A percentile compares a stretch with the other conserved stretches of the same genome.
These are phyloP conservation scores for Halichoeres trimaculatus DNA, from an alignment of 2,113 vertebrate genomes.

Conservation along the genomic window DNA sequence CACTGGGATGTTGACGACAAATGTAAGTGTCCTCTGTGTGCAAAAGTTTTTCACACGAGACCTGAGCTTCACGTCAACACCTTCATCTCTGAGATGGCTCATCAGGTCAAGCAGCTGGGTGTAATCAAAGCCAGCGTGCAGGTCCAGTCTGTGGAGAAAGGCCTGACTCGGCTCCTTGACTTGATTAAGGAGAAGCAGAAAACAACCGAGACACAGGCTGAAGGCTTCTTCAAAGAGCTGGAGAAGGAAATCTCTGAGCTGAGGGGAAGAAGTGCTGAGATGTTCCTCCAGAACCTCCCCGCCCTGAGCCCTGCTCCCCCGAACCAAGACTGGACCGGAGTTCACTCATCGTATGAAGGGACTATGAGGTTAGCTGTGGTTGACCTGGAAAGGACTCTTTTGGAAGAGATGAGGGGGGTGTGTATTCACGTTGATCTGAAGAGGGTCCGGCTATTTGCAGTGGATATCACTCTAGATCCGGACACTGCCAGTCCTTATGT, in stretches of 20 bases:
- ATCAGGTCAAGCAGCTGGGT: background rate
- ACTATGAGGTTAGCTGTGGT: background rate
- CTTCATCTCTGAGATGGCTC: background rate
- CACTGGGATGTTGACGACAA: background rate
- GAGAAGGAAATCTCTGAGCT: background rate
- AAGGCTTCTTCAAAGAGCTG: constrained; percentile 1
- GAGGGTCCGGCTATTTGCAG: background rate
- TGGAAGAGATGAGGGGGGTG: background rate
- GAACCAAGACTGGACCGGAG: background rate
- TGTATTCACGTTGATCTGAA: background rate
- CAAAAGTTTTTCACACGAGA: background rate
- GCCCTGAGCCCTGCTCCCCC: background rate
- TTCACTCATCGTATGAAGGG: background rate
- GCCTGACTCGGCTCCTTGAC: background rate
- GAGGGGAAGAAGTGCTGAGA: background rate
- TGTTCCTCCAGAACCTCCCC: background rate
- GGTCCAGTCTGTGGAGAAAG: background rate
- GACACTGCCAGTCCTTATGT: background rate
- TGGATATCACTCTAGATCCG: background rate
- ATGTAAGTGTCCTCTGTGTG: background rate
- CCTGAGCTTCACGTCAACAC: background rate
- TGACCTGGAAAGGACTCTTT: background rate
- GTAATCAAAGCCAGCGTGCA: background rate
- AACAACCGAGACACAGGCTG: background rate
- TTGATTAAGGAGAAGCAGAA: background rate